Evolutionary conservation across 2,113 vertebrate species (phyloP).

Genomic region (Noturus placidus): DNA sequence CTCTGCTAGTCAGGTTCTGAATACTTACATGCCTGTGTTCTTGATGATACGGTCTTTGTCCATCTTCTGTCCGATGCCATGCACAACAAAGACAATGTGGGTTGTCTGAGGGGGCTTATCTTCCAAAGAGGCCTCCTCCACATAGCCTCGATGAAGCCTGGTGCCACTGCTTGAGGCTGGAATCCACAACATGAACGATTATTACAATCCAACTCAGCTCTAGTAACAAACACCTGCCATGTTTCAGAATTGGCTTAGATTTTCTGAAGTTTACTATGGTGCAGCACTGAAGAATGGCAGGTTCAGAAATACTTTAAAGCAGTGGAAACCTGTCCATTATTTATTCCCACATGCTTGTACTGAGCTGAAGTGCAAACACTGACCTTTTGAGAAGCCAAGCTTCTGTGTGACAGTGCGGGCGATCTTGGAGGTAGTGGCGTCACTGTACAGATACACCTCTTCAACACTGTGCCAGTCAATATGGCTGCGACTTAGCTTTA

Average conservation of each 20-base stretch:
- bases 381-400: slow-evolving; percentile 97
- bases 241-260: not conserved
- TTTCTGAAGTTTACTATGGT: not conserved
- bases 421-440: slow-evolving; percentile 96
- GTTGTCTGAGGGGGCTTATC: slow-evolving; percentile 92
- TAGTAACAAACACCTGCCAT: not conserved
- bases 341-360: not conserved
- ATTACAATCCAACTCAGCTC: not conserved
- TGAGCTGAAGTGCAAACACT: slow-evolving; percentile 40
- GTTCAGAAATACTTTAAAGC: not conserved
- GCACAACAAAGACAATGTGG: slow-evolving; percentile 97
- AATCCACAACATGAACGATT: slow-evolving; percentile 22
- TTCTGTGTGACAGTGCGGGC: slow-evolving; percentile 95
- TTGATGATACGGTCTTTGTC: slow-evolving; percentile 98
- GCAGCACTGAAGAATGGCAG: not conserved
- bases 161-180: slow-evolving; percentile 97
- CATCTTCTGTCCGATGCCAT: slow-evolving; percentile 99
- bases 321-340: not conserved
- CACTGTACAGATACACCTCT: slow-evolving; percentile 97
- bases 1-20: not conserved
- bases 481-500: slow-evolving; percentile 91
- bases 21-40: slow-evolving; percentile 95
- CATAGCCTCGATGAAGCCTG: slow-evolving; percentile 91
- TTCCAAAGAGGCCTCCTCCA: slow-evolving; percentile 93
- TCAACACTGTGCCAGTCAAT: slow-evolving; percentile 97